Percentiles rank a stretch among this genome's conserved stretches.
Conservation (phyloP, 1,140 invertebrate genomes). For the Achatina immaculata region DNA sequence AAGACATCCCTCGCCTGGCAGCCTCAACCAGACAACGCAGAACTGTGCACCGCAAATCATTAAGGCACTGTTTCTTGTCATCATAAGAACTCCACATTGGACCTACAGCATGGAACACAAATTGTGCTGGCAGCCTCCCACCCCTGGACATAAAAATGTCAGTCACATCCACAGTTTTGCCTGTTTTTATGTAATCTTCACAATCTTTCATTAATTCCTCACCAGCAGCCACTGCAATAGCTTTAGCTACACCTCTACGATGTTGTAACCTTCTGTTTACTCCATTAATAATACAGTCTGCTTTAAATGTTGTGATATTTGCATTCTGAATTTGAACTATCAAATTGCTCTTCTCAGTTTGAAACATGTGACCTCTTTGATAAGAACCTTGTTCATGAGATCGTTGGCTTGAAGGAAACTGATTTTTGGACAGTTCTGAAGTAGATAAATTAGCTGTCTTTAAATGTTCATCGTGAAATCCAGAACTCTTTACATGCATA, state of each 20-base stretch:
- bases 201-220: slow-evolving; percentile 44
- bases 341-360: slow-evolving; percentile 10
- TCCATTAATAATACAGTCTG: slow-evolving; percentile 92
- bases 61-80: slow-evolving; percentile 37
- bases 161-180: slow-evolving; percentile 45
- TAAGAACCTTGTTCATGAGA: too few relatives aligned
- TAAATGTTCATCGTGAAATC: too few relatives aligned
- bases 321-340: slow-evolving; percentile 70
- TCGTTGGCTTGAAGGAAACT: too few relatives aligned
- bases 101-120: slow-evolving; percentile 56
- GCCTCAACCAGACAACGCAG: slow-evolving; percentile 46
- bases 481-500: too few relatives aligned
- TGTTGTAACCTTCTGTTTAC: slow-evolving; percentile 83
- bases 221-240: slow-evolving; percentile 74
- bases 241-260: slow-evolving; percentile 88
- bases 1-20: slow-evolving; percentile 16
- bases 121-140: slow-evolving; percentile 49
- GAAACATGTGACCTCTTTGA: neutral
- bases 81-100: slow-evolving; percentile 44
- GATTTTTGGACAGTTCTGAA: too few relatives aligned
- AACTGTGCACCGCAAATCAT: slow-evolving; percentile 47
- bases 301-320: slow-evolving; percentile 85
- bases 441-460: too few relatives aligned
- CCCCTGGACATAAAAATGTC: slow-evolving; percentile 46
- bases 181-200: slow-evolving; percentile 40